Percentiles rank a stretch among this genome's conserved stretches.
Evolutionary conservation across 2,888 invertebrate genomes (phyloP).

Genomic region (Monochamus alternatus): DNA sequence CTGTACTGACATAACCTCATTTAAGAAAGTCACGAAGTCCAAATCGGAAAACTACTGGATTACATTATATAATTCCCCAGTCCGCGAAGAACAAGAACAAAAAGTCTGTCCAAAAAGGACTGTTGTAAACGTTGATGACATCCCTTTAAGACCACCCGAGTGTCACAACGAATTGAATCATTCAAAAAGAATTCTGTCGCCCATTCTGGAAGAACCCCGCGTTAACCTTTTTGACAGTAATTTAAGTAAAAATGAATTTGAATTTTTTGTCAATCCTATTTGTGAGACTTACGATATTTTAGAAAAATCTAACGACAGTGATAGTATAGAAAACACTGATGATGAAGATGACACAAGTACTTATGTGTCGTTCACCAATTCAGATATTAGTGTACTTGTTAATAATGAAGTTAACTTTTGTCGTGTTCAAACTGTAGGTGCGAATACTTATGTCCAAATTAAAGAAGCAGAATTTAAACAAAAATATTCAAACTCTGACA

Average conservation of each 20-base stretch:
- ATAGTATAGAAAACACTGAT: slow-evolving; percentile 1
- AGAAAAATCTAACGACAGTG: slow-evolving; percentile 26
- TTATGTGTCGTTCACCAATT: slow-evolving; percentile 57
- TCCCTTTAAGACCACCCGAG: slow-evolving; percentile 64
- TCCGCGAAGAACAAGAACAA: slow-evolving; percentile 23
- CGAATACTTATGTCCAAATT: slow-evolving; percentile 57
- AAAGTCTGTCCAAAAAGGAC: slow-evolving; percentile 29
- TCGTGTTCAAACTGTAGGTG: slow-evolving; percentile 57
- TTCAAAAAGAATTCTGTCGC: slow-evolving; percentile 54
- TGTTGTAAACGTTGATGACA: slow-evolving; percentile 65
- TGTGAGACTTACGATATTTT: slow-evolving; percentile 36
- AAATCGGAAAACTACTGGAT: slow-evolving; percentile 67
- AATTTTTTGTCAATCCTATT: background rate
- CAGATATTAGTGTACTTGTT: slow-evolving; percentile 59
- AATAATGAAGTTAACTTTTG: slow-evolving; percentile 61
- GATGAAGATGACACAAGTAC: slow-evolving; percentile 33
- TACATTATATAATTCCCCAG: slow-evolving; percentile 59
- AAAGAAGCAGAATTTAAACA: slow-evolving; percentile 56
- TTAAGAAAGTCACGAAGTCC: slow-evolving; percentile 60
- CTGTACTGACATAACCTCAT: slow-evolving; percentile 55
- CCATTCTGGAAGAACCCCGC: slow-evolving; percentile 64
- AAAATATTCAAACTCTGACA: slow-evolving; percentile 43
- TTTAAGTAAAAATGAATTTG: slow-evolving; percentile 31
- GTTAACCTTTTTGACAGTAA: slow-evolving; percentile 55
- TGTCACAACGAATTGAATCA: slow-evolving; percentile 49